Percentiles rank a stretch among this genome's conserved stretches.
These are phyloP conservation scores for Cabera pusaria DNA, from an alignment of 2,888 invertebrate species.

Conservation along the genomic window DNA sequence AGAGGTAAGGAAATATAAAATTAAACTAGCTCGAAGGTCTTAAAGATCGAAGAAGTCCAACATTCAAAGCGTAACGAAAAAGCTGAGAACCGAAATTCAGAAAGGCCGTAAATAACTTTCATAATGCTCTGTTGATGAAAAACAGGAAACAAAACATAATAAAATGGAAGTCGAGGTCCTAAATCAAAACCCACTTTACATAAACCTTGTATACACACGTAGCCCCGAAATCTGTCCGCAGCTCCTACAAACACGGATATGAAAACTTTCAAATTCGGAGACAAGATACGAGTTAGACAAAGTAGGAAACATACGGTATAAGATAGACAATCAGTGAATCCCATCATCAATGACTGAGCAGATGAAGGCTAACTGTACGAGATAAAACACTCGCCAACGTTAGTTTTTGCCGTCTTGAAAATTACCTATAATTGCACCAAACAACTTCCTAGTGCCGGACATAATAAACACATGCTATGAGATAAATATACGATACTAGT, in stretches of 20 bases:
- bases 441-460: constrained; percentile 55
- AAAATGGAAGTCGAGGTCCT: constrained; percentile 22
- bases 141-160: constrained; percentile 33
- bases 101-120: no score
- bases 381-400: constrained; percentile 34
- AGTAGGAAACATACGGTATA: constrained; percentile 11
- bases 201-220: constrained; percentile 39
- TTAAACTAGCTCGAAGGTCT: no score
- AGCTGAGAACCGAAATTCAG: no score
- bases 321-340: constrained; percentile 9
- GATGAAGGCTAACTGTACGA: constrained; percentile 43
- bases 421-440: constrained; percentile 57
- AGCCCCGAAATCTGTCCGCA: constrained; percentile 19
- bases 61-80: no score
- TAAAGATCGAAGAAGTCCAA: no score
- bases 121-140: constrained; percentile 20
- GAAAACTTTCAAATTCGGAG: constrained; percentile 3
- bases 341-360: constrained; percentile 24
- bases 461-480: constrained; percentile 44
- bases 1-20: no score
- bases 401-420: constrained; percentile 54
- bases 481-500: constrained; percentile 23
- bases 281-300: not conserved
- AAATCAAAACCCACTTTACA: constrained; percentile 37
- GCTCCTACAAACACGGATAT: constrained; percentile 2